Evolutionary conservation across 2,113 vertebrate genomes (phyloP).

Genomic region (Barnardius zonarius): DNA sequence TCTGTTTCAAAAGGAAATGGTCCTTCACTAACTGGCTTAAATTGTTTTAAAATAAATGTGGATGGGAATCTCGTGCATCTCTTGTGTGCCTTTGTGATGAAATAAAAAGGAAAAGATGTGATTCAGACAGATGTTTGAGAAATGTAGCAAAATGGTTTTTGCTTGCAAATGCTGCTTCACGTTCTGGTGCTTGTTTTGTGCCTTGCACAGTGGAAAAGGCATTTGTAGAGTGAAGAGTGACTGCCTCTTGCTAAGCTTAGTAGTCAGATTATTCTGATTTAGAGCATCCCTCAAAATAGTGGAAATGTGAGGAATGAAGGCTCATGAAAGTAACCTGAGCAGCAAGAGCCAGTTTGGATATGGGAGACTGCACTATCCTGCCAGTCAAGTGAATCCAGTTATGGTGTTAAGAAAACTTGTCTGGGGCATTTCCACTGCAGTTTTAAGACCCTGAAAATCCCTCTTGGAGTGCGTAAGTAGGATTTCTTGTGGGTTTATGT

Average conservation of each 20-base stretch:
- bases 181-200: background rate
- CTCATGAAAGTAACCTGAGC: background rate
- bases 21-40: conserved; percentile 54
- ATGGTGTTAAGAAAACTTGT: background rate
- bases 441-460: background rate
- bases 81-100: background rate
- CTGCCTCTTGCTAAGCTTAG: background rate
- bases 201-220: background rate
- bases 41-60: conserved; percentile 51
- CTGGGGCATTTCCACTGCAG: background rate
- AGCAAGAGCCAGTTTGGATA: background rate
- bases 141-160: conserved; percentile 4
- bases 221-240: background rate
- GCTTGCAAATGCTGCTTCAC: background rate
- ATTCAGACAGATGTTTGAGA: conserved; percentile 9
- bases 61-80: background rate
- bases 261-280: background rate
- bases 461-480: background rate
- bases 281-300: background rate
- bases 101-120: background rate
- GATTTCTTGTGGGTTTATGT: background rate
- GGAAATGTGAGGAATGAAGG: background rate
- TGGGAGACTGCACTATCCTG: background rate
- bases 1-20: conserved; percentile 49
- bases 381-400: background rate